phyloP scores from a whole-genome alignment of 92 coral and sea anemone genomes.

The Heteractis magnifica region DNA sequence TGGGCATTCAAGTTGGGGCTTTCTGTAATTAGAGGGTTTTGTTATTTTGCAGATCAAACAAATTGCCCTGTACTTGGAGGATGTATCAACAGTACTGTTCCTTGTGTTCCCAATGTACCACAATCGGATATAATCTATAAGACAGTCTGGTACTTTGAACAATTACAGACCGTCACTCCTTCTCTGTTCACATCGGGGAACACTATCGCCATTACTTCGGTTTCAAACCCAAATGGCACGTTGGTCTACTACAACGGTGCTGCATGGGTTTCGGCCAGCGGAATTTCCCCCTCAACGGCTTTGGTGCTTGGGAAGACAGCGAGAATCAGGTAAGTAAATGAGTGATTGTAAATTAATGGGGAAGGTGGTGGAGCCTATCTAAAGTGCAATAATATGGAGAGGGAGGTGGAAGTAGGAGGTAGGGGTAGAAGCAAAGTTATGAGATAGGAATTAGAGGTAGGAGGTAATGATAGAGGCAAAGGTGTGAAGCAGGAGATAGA shows the following conservation, averaged over 20 bases:
- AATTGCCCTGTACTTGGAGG: constrained; percentile 28
- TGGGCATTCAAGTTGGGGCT: neutral
- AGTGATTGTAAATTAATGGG: no score
- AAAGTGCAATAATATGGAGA: neutral
- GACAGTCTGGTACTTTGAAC: constrained; percentile 35
- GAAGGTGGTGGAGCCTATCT: no score
- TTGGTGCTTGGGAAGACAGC: constrained; percentile 15
- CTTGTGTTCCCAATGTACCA: constrained; percentile 22
- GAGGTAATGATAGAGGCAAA: no score
- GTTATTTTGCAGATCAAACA: constrained; percentile 19
- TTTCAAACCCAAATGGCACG: neutral
- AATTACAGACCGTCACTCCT: constrained; percentile 12
- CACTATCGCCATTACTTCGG: constrained; percentile 29
- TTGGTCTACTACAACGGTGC: constrained; percentile 12
- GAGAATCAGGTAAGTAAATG: constrained; percentile 14
- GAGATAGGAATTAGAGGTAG: no score
- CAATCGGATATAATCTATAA: constrained; percentile 21
- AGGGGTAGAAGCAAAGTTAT: no score
- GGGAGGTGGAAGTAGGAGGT: neutral
- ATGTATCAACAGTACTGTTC: constrained; percentile 29
- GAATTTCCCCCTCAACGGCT: constrained; percentile 29
- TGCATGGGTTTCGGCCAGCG: constrained; percentile 19
- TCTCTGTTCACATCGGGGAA: constrained; percentile 12
- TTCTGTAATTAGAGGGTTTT: neutral
- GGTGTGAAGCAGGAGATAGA: neutral